phyloP scores from a whole-genome alignment of 2,888 invertebrate species.

The Nebria salina region DNA sequence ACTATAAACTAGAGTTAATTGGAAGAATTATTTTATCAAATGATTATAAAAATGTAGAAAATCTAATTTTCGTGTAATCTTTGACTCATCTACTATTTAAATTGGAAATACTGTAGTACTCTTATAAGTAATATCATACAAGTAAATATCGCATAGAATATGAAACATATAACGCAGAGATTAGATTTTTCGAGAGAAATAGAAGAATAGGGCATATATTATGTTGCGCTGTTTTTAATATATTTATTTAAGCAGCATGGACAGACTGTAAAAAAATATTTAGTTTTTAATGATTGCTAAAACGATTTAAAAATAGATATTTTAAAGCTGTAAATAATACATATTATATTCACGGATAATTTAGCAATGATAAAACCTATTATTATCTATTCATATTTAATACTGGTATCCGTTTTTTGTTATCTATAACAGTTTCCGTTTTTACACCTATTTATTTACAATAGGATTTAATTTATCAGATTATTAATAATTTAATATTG shows the following conservation, averaged over 20 bases:
- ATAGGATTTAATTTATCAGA: neutral
- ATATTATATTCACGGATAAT: neutral
- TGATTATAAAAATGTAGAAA: neutral
- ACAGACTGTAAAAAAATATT: conserved; percentile 55
- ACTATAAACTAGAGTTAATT: neutral
- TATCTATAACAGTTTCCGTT: neutral
- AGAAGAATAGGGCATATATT: conserved; percentile 23
- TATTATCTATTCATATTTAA: neutral
- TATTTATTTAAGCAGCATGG: conserved; percentile 53
- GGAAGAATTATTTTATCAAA: neutral
- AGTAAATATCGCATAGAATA: conserved; percentile 43
- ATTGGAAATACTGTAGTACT: conserved; percentile 26
- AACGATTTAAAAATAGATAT: neutral
- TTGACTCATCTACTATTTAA: conserved; percentile 37
- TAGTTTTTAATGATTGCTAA: neutral
- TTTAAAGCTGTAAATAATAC: neutral
- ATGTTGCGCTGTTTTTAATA: conserved; percentile 4
- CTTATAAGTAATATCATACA: conserved; percentile 32
- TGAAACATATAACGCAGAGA: conserved; percentile 41
- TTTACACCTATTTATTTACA: neutral
- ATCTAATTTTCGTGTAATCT: conserved; percentile 11
- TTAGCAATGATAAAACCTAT: neutral
- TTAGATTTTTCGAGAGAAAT: conserved; percentile 34
- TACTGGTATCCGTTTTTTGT: neutral
- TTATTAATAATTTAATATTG: too few relatives aligned